Evolutionary conservation across 2,888 invertebrate genomes (phyloP), one percentile per base, ranked within the genome.

Genomic region (Pharmacophagus antenor): DNA sequence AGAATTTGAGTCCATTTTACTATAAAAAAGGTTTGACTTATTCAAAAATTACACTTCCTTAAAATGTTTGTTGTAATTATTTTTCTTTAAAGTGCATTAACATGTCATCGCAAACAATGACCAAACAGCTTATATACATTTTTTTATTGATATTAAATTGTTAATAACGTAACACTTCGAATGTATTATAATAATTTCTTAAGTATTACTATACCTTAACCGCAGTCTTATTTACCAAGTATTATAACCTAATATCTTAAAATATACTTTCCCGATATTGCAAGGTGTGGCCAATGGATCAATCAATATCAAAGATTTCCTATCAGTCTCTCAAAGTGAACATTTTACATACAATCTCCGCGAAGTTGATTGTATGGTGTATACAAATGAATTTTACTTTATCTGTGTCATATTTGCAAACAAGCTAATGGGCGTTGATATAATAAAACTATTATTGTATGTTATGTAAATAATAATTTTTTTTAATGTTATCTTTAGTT

Each of bases 291-390:
- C 23, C 15, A 31, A n/a, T 37, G 48, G 17, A 56, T 56, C 22
- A 37, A 56, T 56, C 56, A 50, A 49, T 49, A 27, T 44, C 27
- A 57, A 49, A 37, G 41, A 41, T 49, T 49, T 31, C 49, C n/a
- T 48, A 25, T 49, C 42, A 15, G 20, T 18, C 3, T 15, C 8
- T 15, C 21, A 25, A 50, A 50, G 56, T 27, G 56, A 44, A 56
- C 42, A 49, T 41, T 37, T 23, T 21, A 52, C 23, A 23, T 41
- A 21, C n/a, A 52, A 52, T 56, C 4, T 56, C 17, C 5, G 12
- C 23, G n/a, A n/a, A 8, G 18, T 15, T 21, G 3, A 50, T n/a
- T 21, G 27, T 49, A 17, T 27, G 49, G 21, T 21, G 15, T 42
- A 22, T 48, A 41, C 49, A 48, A 41, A 48, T 37, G 37, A 37